Conservation (phyloP, 2,797 vertebrate species). For the Selene dorsalis region DNA sequence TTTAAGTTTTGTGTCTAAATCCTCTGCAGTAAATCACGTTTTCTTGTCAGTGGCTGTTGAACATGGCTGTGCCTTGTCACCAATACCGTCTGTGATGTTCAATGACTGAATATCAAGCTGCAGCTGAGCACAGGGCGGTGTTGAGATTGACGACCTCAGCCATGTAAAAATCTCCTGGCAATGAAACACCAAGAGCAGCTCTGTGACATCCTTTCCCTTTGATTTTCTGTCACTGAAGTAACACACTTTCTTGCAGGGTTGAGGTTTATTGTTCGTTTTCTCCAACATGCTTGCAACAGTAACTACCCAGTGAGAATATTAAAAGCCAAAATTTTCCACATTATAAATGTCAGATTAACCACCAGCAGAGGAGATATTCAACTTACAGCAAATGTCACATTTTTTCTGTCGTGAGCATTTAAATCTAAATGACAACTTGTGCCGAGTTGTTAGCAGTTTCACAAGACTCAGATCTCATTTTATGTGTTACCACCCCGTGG, state of each 20-base stretch:
- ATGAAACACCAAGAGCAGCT: constrained; percentile 7
- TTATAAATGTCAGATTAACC: neutral
- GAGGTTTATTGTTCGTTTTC: constrained; percentile 11
- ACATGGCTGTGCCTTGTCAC: constrained; percentile 37
- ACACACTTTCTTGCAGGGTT: constrained; percentile 16
- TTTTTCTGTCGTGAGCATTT: neutral
- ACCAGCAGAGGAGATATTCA: neutral
- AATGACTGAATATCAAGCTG: constrained; percentile 41
- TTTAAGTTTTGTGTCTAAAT: constrained; percentile 1
- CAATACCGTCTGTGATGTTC: constrained; percentile 23
- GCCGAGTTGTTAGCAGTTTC: neutral
- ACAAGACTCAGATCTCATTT: neutral
- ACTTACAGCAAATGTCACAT: too few species aligned
- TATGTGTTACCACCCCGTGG: neutral
- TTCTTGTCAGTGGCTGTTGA: constrained; percentile 12
- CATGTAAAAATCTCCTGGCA: constrained; percentile 34
- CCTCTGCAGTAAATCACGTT: constrained; percentile 17
- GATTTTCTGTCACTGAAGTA: constrained; percentile 32
- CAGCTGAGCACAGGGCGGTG: constrained; percentile 22
- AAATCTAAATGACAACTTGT: constrained; percentile 3
- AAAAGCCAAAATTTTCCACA: neutral
- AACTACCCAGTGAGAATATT: neutral
- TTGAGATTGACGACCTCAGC: constrained; percentile 54
- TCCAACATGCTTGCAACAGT: neutral
- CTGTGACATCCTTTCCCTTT: constrained; percentile 35